A percentile compares a stretch with the other conserved stretches of the same genome.
These are phyloP conservation scores for Salmo trutta DNA, from an alignment of 2,797 vertebrate species.

Conservation along the genomic window DNA sequence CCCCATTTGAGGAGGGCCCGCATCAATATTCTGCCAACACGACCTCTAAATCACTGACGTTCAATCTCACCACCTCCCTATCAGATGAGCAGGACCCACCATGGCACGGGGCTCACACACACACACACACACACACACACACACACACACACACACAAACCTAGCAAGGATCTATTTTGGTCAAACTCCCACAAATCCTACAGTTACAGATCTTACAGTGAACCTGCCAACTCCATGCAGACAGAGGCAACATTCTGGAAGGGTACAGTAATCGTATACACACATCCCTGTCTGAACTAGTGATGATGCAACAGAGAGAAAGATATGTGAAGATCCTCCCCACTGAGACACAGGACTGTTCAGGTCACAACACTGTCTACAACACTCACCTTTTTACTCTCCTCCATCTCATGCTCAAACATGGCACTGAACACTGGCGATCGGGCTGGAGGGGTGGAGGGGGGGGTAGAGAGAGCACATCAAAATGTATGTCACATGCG, in stretches of 20 bases:
- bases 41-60: conserved; percentile 60
- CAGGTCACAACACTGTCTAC: background rate
- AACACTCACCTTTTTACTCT: conserved; percentile 84
- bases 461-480: background rate
- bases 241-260: conserved; percentile 14
- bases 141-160: background rate
- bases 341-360: background rate
- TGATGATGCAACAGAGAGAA: conserved; percentile 55
- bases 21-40: conserved; percentile 75
- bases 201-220: background rate
- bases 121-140: too few relatives aligned
- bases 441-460: conserved; percentile 66
- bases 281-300: conserved; percentile 15
- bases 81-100: conserved; percentile 48
- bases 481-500: too few relatives aligned
- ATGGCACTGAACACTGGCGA: conserved; percentile 89
- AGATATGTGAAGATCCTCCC: conserved; percentile 18
- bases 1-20: conserved; percentile 57
- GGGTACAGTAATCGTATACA: conserved; percentile 22
- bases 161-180: too few relatives aligned
- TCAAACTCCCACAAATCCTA: background rate
- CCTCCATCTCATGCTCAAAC: conserved; percentile 93
- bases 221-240: background rate
- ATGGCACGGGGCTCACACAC: conserved; percentile 29
- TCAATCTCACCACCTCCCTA: conserved; percentile 53